Evolutionary conservation across 2,888 invertebrate species (phyloP).

Genomic region (Dynastes grantii): DNA sequence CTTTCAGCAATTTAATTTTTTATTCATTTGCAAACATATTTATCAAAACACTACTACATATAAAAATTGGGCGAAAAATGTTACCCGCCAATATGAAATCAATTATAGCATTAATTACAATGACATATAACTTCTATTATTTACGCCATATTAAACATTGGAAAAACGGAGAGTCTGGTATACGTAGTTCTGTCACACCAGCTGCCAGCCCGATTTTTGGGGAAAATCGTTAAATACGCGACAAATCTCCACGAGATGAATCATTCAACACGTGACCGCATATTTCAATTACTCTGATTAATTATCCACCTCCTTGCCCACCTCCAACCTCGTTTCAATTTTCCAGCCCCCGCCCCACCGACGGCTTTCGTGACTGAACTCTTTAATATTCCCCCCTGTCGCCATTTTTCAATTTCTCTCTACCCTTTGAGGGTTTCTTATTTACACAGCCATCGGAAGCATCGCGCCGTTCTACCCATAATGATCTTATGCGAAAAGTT

Average conservation of each 20-base stretch:
- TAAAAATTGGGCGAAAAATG: too few species aligned
- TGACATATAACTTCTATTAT: neutral
- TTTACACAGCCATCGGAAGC: conserved; percentile 60
- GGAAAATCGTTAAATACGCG: conserved; percentile 38
- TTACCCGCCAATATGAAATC: neutral
- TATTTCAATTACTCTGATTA: conserved; percentile 59
- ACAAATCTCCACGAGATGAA: conserved; percentile 49
- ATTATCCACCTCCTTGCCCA: conserved; percentile 54
- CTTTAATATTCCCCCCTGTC: conserved; percentile 61
- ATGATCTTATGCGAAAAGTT: conserved; percentile 65
- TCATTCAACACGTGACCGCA: conserved; percentile 50
- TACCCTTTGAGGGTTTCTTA: conserved; percentile 63
- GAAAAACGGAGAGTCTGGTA: neutral
- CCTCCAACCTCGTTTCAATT: conserved; percentile 60
- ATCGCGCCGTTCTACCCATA: conserved; percentile 58
- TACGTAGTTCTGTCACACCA: neutral
- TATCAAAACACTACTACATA: too few species aligned
- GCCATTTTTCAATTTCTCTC: conserved; percentile 64
- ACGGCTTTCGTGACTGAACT: conserved; percentile 60
- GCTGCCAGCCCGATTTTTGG: neutral
- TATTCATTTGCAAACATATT: too few species aligned
- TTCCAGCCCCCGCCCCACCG: conserved; percentile 49
- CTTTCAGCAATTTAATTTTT: too few species aligned
- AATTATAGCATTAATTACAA: neutral
- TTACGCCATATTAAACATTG: conserved; percentile 6